phyloP scores from a whole-genome alignment of 2,113 vertebrate genomes.

The Hippotragus niger region DNA sequence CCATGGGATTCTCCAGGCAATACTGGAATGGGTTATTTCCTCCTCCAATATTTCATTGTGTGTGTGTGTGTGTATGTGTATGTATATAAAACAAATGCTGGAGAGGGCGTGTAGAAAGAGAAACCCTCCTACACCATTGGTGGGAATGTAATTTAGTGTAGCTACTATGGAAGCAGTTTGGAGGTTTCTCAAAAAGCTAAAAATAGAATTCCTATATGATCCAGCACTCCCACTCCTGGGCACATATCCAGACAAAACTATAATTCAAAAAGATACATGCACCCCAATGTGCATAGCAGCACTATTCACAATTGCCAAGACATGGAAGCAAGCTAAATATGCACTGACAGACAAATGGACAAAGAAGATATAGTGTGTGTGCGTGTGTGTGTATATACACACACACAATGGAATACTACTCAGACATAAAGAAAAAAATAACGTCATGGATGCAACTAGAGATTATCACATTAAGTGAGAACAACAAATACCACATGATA shows the following conservation, averaged over 20 bases:
- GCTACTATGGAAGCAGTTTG: background rate
- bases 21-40: background rate
- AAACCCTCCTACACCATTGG: background rate
- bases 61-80: background rate
- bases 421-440: background rate
- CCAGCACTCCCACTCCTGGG: background rate
- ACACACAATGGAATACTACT: background rate
- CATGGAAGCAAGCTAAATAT: background rate
- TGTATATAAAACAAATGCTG: background rate
- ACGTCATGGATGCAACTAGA: background rate
- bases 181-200: background rate
- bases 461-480: background rate
- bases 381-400: background rate
- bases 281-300: background rate
- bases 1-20: background rate
- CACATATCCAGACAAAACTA: background rate
- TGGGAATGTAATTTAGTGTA: background rate
- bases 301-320: background rate
- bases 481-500: background rate
- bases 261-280: background rate
- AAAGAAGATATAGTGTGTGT: background rate
- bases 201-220: background rate
- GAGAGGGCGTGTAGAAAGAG: background rate
- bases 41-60: background rate
- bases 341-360: background rate